Evolutionary conservation across 2,113 vertebrate species (phyloP).

Genomic region (Salvelinus fontinalis): DNA sequence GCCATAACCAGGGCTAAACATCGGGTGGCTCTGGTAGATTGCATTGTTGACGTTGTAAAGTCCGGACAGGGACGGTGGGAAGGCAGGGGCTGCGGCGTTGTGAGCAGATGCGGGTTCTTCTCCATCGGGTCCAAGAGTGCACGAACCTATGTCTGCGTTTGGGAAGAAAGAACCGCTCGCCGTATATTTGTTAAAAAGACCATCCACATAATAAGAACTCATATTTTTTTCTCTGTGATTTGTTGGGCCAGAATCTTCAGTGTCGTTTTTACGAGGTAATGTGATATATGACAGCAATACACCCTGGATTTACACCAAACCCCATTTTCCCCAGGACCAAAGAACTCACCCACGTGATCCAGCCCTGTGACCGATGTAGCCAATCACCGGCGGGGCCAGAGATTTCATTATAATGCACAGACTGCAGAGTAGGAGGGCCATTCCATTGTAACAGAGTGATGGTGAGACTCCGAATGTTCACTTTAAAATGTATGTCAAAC

Average conservation of each 20-base stretch:
- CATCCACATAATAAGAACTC: constrained; percentile 97
- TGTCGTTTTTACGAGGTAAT: constrained; percentile 98
- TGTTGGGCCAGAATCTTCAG: constrained; percentile 93
- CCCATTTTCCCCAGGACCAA: constrained; percentile 90
- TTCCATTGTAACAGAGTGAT: too few species aligned
- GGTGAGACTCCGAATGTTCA: too few species aligned
- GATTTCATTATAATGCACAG: constrained; percentile 72
- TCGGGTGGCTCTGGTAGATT: constrained; percentile 76
- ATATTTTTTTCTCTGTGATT: constrained; percentile 89
- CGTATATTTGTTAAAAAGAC: constrained; percentile 94
- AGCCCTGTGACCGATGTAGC: constrained; percentile 77
- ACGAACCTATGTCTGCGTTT: constrained; percentile 84
- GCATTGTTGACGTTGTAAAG: constrained; percentile 87
- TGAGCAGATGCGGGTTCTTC: constrained; percentile 82
- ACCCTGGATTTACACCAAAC: constrained; percentile 96
- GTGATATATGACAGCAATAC: constrained; percentile 99
- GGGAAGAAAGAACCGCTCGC: constrained; percentile 85
- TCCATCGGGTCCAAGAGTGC: constrained; percentile 83
- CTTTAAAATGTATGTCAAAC: too few species aligned
- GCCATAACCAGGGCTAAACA: constrained; percentile 80
- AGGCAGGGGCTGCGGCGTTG: constrained; percentile 79
- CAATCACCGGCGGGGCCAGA: constrained; percentile 77
- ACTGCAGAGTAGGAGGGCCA: constrained; percentile 34
- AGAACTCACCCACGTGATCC: constrained; percentile 84
- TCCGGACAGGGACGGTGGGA: constrained; percentile 76